These are phyloP conservation scores for Uropetala carovei DNA, from an alignment of 2,888 invertebrate species.

Conservation along the genomic window DNA sequence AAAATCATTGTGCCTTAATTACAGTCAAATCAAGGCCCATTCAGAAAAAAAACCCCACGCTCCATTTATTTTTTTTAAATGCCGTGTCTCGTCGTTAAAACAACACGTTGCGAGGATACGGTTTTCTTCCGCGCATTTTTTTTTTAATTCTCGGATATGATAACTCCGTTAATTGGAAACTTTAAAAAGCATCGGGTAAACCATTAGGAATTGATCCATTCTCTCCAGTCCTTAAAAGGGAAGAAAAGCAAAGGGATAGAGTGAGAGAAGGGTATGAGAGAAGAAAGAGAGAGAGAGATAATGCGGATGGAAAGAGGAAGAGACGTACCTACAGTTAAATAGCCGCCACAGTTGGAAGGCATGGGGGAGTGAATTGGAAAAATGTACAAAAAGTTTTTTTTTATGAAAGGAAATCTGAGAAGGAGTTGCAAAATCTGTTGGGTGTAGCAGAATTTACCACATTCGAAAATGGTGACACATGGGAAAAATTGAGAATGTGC, in stretches of 20 bases:
- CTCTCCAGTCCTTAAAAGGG: too few species aligned
- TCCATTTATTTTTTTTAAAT: background rate
- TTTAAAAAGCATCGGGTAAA: background rate
- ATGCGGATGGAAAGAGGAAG: background rate
- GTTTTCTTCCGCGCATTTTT: background rate
- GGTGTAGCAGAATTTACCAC: background rate
- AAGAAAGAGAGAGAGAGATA: background rate
- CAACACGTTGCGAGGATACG: background rate
- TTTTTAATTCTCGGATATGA: background rate
- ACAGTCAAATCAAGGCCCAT: background rate
- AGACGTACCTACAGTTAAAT: background rate
- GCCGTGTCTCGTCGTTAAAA: background rate
- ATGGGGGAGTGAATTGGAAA: too few species aligned
- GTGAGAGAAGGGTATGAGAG: too few species aligned
- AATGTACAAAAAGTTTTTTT: too few species aligned
- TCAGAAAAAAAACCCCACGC: background rate
- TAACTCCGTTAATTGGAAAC: background rate
- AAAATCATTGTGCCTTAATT: slow-evolving; percentile 44
- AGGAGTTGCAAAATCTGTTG: background rate
- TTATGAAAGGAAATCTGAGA: too few species aligned
- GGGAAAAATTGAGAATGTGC: too few species aligned
- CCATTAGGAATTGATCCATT: too few species aligned
- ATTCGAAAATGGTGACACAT: too few species aligned
- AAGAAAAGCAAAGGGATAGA: background rate
- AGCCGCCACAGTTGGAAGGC: too few species aligned